Percentiles rank a stretch among this genome's conserved stretches.
Evolutionary conservation across 2,113 vertebrate genomes (phyloP).

Genomic region (Phrynocephalus versicolor): DNA sequence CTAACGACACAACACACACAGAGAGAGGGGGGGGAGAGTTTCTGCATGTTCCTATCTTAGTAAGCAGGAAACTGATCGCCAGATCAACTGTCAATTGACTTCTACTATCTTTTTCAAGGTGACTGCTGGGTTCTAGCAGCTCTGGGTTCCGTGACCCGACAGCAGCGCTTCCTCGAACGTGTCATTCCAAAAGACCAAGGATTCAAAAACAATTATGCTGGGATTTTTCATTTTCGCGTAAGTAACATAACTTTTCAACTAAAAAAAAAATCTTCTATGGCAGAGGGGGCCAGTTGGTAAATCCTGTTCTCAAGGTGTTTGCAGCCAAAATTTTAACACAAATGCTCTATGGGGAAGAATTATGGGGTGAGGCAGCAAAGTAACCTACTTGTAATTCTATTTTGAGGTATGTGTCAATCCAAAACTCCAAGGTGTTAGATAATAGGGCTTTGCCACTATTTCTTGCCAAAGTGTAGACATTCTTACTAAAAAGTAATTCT

Average conservation of each 20-base stretch:
- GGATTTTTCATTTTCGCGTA: slow-evolving; percentile 80
- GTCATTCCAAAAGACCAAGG: slow-evolving; percentile 75
- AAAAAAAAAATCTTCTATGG: too few relatives aligned
- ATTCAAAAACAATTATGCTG: slow-evolving; percentile 69
- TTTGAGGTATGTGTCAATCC: neutral
- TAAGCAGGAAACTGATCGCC: neutral
- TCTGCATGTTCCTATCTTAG: too few relatives aligned
- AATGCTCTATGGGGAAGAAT: too few relatives aligned
- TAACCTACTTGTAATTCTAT: neutral
- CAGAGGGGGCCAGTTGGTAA: too few relatives aligned
- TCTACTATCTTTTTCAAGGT: slow-evolving; percentile 53
- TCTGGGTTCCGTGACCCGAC: slow-evolving; percentile 74
- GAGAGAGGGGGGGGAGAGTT: too few relatives aligned
- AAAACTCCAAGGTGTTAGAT: neutral
- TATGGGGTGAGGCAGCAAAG: too few relatives aligned
- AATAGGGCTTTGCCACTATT: neutral
- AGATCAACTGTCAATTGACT: neutral
- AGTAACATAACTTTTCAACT: slow-evolving; percentile 45
- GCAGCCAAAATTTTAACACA: too few relatives aligned
- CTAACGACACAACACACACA: too few relatives aligned
- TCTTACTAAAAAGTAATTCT: too few relatives aligned
- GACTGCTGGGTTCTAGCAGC: slow-evolving; percentile 82
- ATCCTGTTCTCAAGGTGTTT: too few relatives aligned
- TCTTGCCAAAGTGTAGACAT: neutral
- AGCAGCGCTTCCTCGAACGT: slow-evolving; percentile 61